phyloP scores from a whole-genome alignment of 1,140 invertebrate genomes.

The Polyergus mexicanus region DNA sequence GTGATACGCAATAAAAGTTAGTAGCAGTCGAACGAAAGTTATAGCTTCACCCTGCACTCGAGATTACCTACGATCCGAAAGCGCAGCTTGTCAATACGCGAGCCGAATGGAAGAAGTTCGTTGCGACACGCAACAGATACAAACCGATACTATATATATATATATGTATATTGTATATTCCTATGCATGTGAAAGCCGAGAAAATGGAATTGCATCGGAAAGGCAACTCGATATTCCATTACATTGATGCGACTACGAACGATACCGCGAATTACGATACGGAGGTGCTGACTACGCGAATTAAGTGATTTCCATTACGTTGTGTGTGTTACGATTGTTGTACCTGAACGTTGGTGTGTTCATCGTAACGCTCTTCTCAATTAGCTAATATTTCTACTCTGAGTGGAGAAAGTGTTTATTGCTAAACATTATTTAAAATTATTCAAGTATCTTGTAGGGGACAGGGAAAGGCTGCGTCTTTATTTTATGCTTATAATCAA shows the following conservation, averaged over 20 bases:
- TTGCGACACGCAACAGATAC: conserved; percentile 49
- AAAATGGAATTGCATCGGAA: conserved; percentile 54
- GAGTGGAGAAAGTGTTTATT: neutral
- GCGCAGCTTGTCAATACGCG: neutral
- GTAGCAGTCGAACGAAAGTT: neutral
- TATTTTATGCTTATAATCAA: neutral
- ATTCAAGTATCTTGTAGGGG: neutral
- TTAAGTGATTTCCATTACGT: conserved; percentile 34
- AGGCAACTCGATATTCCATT: conserved; percentile 74
- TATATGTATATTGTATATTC: too few species aligned
- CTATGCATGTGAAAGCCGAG: conserved; percentile 16
- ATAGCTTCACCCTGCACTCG: neutral
- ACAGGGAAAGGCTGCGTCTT: neutral
- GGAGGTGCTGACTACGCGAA: conserved; percentile 31
- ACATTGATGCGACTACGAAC: conserved; percentile 58
- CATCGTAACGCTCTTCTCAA: neutral
- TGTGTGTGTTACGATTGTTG: neutral
- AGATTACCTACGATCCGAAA: conserved; percentile 14
- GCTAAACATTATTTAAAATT: neutral
- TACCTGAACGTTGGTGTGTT: neutral
- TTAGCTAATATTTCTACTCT: neutral
- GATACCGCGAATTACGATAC: conserved; percentile 35
- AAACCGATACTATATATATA: conserved; percentile 33
- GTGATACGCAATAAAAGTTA: conserved; percentile 28
- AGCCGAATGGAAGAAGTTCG: conserved; percentile 32